Evolutionary conservation across 2,888 invertebrate genomes (phyloP).

Genomic region (Tyria jacobaeae): DNA sequence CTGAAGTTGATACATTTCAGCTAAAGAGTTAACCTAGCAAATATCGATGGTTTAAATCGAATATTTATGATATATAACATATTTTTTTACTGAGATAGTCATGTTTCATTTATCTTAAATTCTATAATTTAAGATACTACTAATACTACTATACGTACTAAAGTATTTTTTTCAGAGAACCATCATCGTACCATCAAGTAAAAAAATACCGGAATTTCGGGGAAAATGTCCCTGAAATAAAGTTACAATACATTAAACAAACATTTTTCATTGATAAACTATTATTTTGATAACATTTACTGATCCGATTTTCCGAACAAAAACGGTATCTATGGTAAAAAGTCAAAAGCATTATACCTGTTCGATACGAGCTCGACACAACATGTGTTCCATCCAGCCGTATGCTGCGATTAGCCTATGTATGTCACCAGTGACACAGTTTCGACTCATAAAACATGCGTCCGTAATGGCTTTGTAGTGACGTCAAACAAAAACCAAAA

Average conservation of each 20-base stretch:
- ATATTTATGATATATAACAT: too few species aligned
- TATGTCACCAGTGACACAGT: slow-evolving; percentile 29
- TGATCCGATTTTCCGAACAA: slow-evolving; percentile 3
- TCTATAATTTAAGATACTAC: too few species aligned
- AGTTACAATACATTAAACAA: too few species aligned
- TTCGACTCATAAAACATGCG: slow-evolving; percentile 30
- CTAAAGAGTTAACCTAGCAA: background rate
- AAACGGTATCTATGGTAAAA: slow-evolving; percentile 3
- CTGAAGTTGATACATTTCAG: background rate
- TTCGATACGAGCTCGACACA: slow-evolving; percentile 1
- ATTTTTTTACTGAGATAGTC: too few species aligned
- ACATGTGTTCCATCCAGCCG: slow-evolving; percentile 15
- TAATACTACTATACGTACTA: too few species aligned
- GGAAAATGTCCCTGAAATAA: too few species aligned
- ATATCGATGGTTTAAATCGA: too few species aligned
- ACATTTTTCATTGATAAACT: background rate
- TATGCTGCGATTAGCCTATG: slow-evolving; percentile 21
- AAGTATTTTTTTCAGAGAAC: too few species aligned
- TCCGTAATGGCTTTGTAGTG: slow-evolving; percentile 29
- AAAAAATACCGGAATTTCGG: too few species aligned
- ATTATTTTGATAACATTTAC: background rate
- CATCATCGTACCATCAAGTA: too few species aligned
- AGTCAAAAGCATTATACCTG: background rate
- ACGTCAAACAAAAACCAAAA: slow-evolving; percentile 48
- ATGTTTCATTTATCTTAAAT: too few species aligned